Percentiles rank a stretch among this genome's conserved stretches.
These are phyloP conservation scores for Lepeophtheirus salmonis DNA, from an alignment of 1,140 invertebrate genomes.

Conservation along the genomic window DNA sequence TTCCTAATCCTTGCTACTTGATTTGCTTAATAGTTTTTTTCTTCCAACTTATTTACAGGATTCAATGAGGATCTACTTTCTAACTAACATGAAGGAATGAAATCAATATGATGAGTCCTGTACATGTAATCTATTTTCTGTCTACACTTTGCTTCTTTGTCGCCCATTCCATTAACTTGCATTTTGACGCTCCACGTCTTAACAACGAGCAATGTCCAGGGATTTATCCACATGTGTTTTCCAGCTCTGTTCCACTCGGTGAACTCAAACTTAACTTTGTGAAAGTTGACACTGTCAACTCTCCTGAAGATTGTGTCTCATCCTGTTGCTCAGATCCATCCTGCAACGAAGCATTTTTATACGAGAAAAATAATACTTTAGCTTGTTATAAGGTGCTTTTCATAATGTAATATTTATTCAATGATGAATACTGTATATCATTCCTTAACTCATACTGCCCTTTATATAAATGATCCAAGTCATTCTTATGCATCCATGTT, in stretches of 20 bases:
- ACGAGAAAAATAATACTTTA: conserved; percentile 31
- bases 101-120: no score
- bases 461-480: no score
- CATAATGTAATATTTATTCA: no score
- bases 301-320: conserved; percentile 43
- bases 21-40: no score
- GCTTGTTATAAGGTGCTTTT: conserved; percentile 61
- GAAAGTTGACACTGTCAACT: conserved; percentile 34
- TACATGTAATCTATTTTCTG: neutral
- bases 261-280: neutral
- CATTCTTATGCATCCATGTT: no score
- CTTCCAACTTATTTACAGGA: no score
- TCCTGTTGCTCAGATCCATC: conserved; percentile 43
- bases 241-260: neutral
- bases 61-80: no score
- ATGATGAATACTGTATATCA: no score
- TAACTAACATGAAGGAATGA: no score
- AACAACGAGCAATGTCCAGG: neutral
- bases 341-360: conserved; percentile 60
- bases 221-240: neutral
- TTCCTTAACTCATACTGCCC: no score
- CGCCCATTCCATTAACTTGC: neutral
- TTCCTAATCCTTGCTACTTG: no score
- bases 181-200: neutral
- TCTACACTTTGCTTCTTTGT: neutral